Base-by-base conservation (phyloP, 2,113 vertebrate genomes). In the Chloroceryle aenea region DNA sequence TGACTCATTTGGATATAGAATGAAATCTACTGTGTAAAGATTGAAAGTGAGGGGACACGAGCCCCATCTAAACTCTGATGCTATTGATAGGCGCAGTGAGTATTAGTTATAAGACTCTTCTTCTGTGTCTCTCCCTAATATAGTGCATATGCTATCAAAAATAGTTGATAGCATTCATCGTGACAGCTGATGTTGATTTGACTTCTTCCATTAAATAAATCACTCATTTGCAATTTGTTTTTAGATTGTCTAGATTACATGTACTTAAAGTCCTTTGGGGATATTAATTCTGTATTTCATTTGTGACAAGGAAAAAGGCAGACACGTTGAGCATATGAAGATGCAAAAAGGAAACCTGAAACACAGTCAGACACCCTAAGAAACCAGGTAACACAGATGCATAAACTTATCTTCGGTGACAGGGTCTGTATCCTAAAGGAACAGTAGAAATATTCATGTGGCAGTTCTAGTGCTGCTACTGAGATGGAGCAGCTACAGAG, bases 341-440 rank as follows among this genome's bases (percentile, higher is more conserved):
- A 53, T 55, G 53, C 34, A 89, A 53, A 87, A 55, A 91, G 77
- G 64, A 94, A 94, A 89, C 48, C 48, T 94, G 72, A 96, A 93
- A 71, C 38, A 85, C 22, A 42, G 27, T 62, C 79, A 59, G 34
- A 63, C 43, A 32, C 6, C n/a, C 55, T 47, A 80, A 74, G 67
- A 76, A 82, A 50, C 18, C 16, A 29, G 5, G 14, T 1, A 1
- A 63, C 38, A 29, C 25, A 55, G n/a, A 16, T 23, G 68, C 9
- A 71, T 36, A 55, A 67, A 74, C 52, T 69, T 27, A 38, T 56
- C 22, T 67, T 71, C 3, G 4, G 30, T 61, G 45, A 59, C 40
- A 73, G 53, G 23, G 36, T 64, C 5, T 75, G n/a, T 26, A 80
- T 71, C 82, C 47, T 74, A 6, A 14, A 77, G 36, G 36, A 94